Evolutionary conservation across 2,113 vertebrate species (phyloP), one percentile per base, ranked within the genome.

Genomic region (Coregonus clupeaformis): DNA sequence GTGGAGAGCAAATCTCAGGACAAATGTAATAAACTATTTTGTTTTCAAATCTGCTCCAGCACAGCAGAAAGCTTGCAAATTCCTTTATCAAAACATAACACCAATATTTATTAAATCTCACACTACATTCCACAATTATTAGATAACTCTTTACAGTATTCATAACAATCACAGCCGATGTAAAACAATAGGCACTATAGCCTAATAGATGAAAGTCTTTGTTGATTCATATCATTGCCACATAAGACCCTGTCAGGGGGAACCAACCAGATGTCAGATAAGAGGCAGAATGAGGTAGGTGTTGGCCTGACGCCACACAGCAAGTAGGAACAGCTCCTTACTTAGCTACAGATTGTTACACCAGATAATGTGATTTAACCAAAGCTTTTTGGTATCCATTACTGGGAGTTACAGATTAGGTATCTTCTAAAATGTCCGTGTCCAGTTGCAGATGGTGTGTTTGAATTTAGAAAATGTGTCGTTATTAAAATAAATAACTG

Each of bases 231-330:
- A 86, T 77, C 77, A 91, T 89, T 88, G 89, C 71, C 80, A 76
- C 87, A 85, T 82, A 86, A 85, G 82, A 84, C 84, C 72, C 79
- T 73, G 85, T 88, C 76, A 79, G 87, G 76, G 81, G 78, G 80
- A 82, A 89, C 79, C 89, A 91, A 90, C 79, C 89, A 91, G 86
- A 91, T 89, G 89, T 88, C 83, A 86, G 84, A 89, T 90, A 88
- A 91, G 80, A 87, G 86, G 86, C 74, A 60, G 72, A 81, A 84
- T 82, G 86, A 88, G 83, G 82, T 86, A 86, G 79, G 80, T 78
- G 62, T 77, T 91, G 89, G 89, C 89, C 87, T 74, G 59, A 52
- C 87, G 86, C 88, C 88, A 89, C 0, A 67, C 57, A 85, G 83
- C 89, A 86, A 88, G 90, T 88, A 88, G 62, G 67, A 89, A 90